Evolutionary conservation across 1,140 invertebrate species (phyloP), one percentile per base, ranked within the genome.

Genomic region (Sarcophaga peregrina): DNA sequence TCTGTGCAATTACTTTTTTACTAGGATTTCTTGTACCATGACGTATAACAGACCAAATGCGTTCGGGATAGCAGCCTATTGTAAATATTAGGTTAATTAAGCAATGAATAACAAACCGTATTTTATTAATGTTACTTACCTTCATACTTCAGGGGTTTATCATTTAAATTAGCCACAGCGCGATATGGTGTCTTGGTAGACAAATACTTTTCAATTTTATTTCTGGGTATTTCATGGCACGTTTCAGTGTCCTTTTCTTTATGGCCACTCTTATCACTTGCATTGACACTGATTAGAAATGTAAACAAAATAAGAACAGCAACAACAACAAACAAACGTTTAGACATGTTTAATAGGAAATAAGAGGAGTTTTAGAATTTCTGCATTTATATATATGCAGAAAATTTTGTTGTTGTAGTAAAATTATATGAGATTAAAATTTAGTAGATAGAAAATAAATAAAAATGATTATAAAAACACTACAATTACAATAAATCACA

Each of bases 11-110:
- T 5, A 93, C 87, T 82, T 92, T 91, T 80, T 89, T 87, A 72
- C 92, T 92, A 9, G 94, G 94, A 89, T 93, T 93, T 82, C 95
- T 91, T 25, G 94, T 94, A 10, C 94, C 95, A 90, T 95, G 95
- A 46, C 95, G 91, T 25, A 94, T 86, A 5, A 95, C 85, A 75
- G 94, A 91, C 94, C 94, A 95, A 62, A 95, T 92, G 85, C 94
- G 93, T 80, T 90, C 90, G 17, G 93, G 89, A 37, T 85, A 85
- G 89, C 94, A 95, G 84, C 92, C 94, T 95, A 73, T 50, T 73
- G 8, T 4, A 82, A 74, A 87, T 68, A 13, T 45, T 50, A 17
- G 20, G 17, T 58, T 81, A 82, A 52, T 83, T 15, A 50, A 84
- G 83, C 25, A 83, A 62, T n/a, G 47, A 58, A 17, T 82, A 37